Percentiles rank a stretch among this genome's conserved stretches.
Conservation (phyloP, 2,797 vertebrate species). For the Dendrocincla tyrannina region DNA sequence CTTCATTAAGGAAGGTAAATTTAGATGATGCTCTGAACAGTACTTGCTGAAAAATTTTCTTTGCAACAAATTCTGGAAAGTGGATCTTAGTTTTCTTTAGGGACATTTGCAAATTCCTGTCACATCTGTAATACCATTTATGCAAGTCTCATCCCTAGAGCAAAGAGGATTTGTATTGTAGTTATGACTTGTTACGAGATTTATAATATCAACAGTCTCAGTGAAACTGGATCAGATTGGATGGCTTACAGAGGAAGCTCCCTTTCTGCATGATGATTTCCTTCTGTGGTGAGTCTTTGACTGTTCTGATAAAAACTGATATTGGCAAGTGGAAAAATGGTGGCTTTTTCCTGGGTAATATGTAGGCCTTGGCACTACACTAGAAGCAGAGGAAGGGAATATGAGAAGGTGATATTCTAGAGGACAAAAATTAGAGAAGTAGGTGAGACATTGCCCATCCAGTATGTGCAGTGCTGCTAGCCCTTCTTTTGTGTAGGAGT, state of each 20-base stretch:
- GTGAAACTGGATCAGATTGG: constrained; percentile 16
- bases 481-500: neutral
- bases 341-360: neutral
- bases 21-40: neutral
- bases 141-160: constrained; percentile 25
- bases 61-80: neutral
- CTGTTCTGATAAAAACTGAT: neutral
- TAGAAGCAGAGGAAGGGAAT: neutral
- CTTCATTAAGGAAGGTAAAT: neutral
- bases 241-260: neutral
- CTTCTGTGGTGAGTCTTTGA: neutral
- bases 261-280: neutral
- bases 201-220: neutral
- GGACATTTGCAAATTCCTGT: neutral
- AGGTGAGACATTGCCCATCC: neutral
- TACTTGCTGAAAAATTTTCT: neutral
- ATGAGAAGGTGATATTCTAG: neutral
- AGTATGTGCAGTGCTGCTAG: neutral
- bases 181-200: constrained; percentile 22
- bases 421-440: neutral
- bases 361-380: neutral
- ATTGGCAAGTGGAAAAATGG: neutral
- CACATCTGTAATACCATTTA: neutral
- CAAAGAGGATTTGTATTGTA: constrained; percentile 54
- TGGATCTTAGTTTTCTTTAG: constrained; percentile 4